phyloP scores from a whole-genome alignment of 2,113 vertebrate genomes.

The Chaetura pelagica region DNA sequence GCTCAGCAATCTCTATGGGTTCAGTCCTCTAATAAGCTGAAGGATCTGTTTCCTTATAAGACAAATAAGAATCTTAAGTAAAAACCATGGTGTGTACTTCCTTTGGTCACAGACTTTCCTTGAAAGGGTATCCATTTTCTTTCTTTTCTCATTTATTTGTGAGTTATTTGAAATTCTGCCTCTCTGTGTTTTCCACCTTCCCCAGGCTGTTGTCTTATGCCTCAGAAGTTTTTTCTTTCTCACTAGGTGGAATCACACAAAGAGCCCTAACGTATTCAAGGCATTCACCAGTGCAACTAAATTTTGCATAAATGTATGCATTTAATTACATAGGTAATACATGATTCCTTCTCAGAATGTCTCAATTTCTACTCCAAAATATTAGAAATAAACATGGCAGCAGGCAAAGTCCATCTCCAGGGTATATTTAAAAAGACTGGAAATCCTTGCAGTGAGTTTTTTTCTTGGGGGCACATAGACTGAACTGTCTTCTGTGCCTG shows the following conservation, averaged over 20 bases:
- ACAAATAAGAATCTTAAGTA: neutral
- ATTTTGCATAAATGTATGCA: neutral
- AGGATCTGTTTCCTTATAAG: neutral
- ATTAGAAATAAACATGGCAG: neutral
- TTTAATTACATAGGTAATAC: neutral
- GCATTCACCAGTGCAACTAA: neutral
- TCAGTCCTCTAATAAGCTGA: neutral
- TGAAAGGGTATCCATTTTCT: neutral
- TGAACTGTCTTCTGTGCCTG: neutral
- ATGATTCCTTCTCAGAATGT: neutral
- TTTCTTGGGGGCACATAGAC: neutral
- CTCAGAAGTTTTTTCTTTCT: neutral
- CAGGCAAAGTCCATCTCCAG: neutral
- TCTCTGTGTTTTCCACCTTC: neutral
- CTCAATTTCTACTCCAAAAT: neutral
- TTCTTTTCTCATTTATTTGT: neutral
- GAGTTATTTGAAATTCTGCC: neutral
- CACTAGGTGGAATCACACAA: neutral
- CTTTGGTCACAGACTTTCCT: neutral
- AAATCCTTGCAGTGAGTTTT: neutral
- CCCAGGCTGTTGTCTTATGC: fast-evolving
- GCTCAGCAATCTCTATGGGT: neutral
- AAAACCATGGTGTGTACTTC: neutral
- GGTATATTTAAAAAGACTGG: neutral
- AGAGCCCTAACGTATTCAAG: neutral